Evolutionary conservation across 2,797 vertebrate genomes (phyloP).

Genomic region (Sebastiscus tertius): DNA sequence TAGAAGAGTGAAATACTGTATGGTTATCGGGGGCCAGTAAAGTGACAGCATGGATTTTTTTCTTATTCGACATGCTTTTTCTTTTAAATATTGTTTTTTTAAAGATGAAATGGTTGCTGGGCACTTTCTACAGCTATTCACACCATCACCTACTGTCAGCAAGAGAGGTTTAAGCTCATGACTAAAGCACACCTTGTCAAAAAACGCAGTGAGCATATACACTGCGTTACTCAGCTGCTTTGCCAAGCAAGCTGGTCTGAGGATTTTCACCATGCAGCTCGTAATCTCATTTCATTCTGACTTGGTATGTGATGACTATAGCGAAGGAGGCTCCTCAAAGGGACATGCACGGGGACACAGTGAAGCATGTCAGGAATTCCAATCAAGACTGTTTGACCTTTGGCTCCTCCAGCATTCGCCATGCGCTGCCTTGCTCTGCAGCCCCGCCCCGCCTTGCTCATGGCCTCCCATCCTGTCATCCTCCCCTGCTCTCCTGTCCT

Average conservation of each 20-base stretch:
- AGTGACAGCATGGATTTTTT: slow-evolving; percentile 6
- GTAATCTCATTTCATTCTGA: slow-evolving; percentile 48
- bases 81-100: background rate
- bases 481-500: slow-evolving; percentile 27
- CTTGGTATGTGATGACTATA: slow-evolving; percentile 47
- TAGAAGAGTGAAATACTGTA: background rate
- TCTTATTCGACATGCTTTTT: background rate
- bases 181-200: slow-evolving; percentile 23
- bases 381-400: slow-evolving; percentile 74
- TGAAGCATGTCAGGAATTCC: slow-evolving; percentile 67
- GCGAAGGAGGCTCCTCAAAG: slow-evolving; percentile 58
- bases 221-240: slow-evolving; percentile 15
- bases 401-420: slow-evolving; percentile 60
- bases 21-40: slow-evolving; percentile 12
- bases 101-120: background rate
- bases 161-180: slow-evolving; percentile 12
- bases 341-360: slow-evolving; percentile 52
- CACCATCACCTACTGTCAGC: background rate
- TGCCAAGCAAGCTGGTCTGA: background rate
- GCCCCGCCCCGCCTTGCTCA: slow-evolving; percentile 22
- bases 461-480: slow-evolving; percentile 4
- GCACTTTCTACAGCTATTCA: slow-evolving; percentile 1
- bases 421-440: slow-evolving; percentile 36
- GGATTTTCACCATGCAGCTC: slow-evolving; percentile 32
- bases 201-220: background rate